Percentiles rank a stretch among this genome's conserved stretches.
Conservation (phyloP, 2,113 vertebrate genomes). For the Martes martes region DNA sequence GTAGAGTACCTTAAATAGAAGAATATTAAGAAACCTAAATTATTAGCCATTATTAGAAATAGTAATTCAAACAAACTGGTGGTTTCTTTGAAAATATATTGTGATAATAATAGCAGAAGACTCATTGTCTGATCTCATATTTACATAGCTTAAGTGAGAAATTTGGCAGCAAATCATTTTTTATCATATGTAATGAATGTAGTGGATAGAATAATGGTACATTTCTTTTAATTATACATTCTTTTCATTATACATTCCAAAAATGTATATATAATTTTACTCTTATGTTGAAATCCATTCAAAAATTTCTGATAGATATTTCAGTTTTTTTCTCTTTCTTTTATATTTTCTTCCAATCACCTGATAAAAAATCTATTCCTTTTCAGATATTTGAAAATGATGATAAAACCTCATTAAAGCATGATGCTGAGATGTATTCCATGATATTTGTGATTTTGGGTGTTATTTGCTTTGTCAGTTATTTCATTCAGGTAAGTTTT, state of each 20-base stretch:
- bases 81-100: slow-evolving; percentile 13
- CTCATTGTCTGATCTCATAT: background rate
- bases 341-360: background rate
- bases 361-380: slow-evolving; percentile 23
- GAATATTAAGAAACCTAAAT: slow-evolving; percentile 21
- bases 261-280: background rate
- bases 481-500: slow-evolving; percentile 71
- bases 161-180: slow-evolving; percentile 13
- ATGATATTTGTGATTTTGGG: slow-evolving; percentile 61
- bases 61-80: background rate
- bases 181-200: background rate
- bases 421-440: slow-evolving; percentile 62
- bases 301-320: background rate
- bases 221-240: background rate
- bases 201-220: background rate
- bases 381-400: slow-evolving; percentile 66
- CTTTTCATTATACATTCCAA: background rate
- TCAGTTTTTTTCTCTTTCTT: background rate
- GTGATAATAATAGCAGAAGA: background rate
- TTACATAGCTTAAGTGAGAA: background rate
- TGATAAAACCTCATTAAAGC: slow-evolving; percentile 56
- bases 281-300: slow-evolving; percentile 1
- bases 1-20: background rate
- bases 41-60: background rate
- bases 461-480: slow-evolving; percentile 60